phyloP scores from a whole-genome alignment of 2,113 vertebrate genomes.

The Kobus ellipsiprymnus region DNA sequence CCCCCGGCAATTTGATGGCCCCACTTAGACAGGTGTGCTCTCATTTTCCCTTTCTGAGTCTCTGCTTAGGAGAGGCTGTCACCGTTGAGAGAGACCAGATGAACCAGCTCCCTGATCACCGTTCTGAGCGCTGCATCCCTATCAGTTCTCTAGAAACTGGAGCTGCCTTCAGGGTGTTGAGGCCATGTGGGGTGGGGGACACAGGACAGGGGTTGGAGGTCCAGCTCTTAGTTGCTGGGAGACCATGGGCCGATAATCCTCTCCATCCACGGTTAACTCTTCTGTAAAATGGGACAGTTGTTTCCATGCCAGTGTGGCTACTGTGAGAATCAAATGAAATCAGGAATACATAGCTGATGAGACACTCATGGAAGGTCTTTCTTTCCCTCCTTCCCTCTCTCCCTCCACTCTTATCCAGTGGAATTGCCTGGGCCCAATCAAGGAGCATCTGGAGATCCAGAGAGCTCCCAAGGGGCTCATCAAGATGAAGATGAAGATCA shows the following conservation, averaged over 20 bases:
- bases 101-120: constrained; percentile 9
- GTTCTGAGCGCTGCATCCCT: neutral
- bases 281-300: neutral
- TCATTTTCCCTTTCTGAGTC: constrained; percentile 20
- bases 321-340: neutral
- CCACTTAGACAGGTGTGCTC: constrained; percentile 47
- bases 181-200: rapidly evolving
- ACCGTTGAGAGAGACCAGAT: neutral
- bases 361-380: neutral
- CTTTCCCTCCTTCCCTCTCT: neutral
- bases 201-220: too few species aligned
- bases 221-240: neutral
- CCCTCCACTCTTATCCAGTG: neutral
- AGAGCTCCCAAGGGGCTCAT: neutral
- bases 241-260: rapidly evolving
- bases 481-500: neutral
- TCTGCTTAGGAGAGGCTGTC: constrained; percentile 10
- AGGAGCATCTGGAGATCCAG: neutral
- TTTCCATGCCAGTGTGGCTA: rapidly evolving
- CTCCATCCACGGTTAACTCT: rapidly evolving
- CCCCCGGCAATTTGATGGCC: constrained; percentile 64
- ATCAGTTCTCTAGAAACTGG: neutral
- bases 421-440: neutral
- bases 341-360: rapidly evolving
- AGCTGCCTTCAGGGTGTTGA: neutral